Base-by-base conservation (phyloP, 2,888 invertebrate genomes). In the Ophion ellenae region DNA sequence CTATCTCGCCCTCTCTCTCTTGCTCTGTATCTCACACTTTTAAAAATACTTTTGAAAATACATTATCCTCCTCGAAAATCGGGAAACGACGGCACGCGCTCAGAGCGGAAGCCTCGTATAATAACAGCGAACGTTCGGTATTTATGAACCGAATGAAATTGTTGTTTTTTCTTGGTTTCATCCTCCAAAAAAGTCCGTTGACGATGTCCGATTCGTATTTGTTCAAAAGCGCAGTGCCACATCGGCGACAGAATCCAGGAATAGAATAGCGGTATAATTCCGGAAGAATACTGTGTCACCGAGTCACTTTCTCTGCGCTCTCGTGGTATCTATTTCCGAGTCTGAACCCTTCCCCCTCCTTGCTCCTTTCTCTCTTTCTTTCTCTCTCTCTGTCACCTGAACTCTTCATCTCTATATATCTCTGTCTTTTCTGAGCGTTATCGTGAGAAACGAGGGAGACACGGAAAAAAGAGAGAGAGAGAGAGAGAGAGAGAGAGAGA, bases 211-310 rank as follows among this genome's bases (percentile, higher is more conserved):
- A 57, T 63, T 80, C 40, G 63, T 24, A 67, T 40, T 57, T 20
- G 61, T 63, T 67, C 36, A n/a, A 74, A 69, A 81, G 81, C 32
- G 79, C 81, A 75, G 57, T 64, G 67, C 61, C 40, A 59, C 79
- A 73, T 70, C 63, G 53, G 75, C 61, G 53, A 71, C 63, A 71
- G 71, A 77, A 69, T 82, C 86, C 86, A 81, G 85, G 87, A 89
- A 90, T 90, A 90, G 89, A 88, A 84, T 45, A 45, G 83, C 84
- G 87, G 86, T 86, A 85, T 87, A 87, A 87, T 86, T 86, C 87
- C 88, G 90, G 90, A 90, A 91, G 90, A 91, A 88, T 90, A 90
- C 88, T 84, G 90, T 89, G 91, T 90, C 90, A 89, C 90, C 89
- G 87, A 86, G 89, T 89, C 88, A 90, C 89, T 91, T 91, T 91